These are phyloP conservation scores for Oceanodroma tethys DNA, from an alignment of 2,113 vertebrate genomes.

Conservation along the genomic window DNA sequence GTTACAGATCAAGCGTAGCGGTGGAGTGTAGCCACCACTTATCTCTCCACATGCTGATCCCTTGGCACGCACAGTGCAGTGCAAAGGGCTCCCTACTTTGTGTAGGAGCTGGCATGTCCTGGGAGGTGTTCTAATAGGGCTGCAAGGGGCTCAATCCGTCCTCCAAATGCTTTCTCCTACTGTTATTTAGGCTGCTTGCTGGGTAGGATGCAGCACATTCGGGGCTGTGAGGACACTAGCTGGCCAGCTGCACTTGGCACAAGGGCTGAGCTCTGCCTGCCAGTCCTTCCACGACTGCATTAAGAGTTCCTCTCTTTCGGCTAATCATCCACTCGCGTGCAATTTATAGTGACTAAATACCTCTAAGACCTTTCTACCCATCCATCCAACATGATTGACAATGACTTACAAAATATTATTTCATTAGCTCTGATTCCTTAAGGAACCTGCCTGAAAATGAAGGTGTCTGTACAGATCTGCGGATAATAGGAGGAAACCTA, in stretches of 20 bases:
- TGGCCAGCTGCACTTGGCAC: neutral
- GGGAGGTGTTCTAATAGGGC: neutral
- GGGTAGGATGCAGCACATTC: neutral
- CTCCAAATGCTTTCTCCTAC: neutral
- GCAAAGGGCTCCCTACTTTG: neutral
- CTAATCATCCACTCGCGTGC: neutral
- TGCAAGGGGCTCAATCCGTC: neutral
- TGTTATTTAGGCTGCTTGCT: neutral
- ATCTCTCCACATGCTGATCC: neutral
- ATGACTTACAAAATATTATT: neutral
- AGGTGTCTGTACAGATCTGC: neutral
- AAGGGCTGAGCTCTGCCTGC: neutral
- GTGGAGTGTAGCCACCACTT: neutral
- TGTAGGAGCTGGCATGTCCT: neutral
- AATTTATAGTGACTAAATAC: neutral
- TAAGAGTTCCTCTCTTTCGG: neutral
- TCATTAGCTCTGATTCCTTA: neutral
- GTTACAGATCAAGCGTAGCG: rapidly evolving
- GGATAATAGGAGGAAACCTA: neutral
- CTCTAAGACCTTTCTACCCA: neutral
- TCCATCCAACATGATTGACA: neutral
- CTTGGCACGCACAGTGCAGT: neutral
- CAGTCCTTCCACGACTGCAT: neutral
- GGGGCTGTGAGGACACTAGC: neutral
- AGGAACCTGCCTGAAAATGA: neutral